Conservation (phyloP, 2,888 invertebrate genomes). For the Platerodrilus igneus region DNA sequence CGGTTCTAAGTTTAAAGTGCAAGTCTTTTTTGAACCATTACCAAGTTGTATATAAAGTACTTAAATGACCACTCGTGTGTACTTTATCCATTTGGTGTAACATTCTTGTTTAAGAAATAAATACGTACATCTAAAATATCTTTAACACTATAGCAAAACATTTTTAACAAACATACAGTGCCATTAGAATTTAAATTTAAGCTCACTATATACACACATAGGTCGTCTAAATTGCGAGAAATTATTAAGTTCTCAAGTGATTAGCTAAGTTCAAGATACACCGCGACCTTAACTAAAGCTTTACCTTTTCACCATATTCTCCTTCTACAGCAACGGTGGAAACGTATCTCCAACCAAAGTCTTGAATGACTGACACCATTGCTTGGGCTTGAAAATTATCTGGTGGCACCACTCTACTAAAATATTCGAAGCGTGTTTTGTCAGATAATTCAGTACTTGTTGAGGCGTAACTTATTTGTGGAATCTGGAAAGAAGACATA, state of each 20-base stretch:
- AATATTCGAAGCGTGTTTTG: slow-evolving; percentile 64
- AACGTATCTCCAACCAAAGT: slow-evolving; percentile 70
- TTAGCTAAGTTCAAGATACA: slow-evolving; percentile 1
- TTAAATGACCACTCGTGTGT: no score
- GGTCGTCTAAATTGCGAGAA: no score
- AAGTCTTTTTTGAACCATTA: no score
- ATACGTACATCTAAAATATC: no score
- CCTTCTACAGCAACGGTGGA: slow-evolving; percentile 73
- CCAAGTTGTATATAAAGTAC: no score
- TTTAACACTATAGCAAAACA: no score
- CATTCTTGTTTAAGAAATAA: no score
- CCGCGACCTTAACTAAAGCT: slow-evolving; percentile 28
- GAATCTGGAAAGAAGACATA: slow-evolving; percentile 59
- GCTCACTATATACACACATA: no score
- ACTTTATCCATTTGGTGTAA: no score
- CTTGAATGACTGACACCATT: slow-evolving; percentile 62
- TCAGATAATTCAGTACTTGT: slow-evolving; percentile 67
- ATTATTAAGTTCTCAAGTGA: not conserved
- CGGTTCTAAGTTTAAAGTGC: no score
- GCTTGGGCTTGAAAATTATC: slow-evolving; percentile 68
- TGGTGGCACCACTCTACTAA: slow-evolving; percentile 67
- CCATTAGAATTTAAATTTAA: no score
- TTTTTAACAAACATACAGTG: no score
- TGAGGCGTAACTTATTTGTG: slow-evolving; percentile 68
- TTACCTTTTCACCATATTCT: slow-evolving; percentile 69